Conservation (phyloP, 2,113 vertebrate species). For the Chamaea fasciata region DNA sequence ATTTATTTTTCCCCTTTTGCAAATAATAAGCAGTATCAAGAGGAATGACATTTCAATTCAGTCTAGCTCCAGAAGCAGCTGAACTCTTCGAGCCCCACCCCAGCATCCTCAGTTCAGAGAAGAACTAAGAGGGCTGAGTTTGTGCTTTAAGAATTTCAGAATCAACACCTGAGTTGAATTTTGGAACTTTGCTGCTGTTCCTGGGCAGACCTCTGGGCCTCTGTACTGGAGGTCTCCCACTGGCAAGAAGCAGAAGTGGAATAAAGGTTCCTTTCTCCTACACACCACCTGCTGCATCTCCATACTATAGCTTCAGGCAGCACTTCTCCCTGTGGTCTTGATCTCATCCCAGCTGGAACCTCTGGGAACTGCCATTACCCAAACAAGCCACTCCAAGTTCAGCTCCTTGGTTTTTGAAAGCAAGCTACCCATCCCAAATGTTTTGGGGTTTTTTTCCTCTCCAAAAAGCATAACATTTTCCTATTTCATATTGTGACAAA, state of each 20-base stretch:
- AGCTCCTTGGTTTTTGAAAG: not conserved
- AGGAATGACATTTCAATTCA: not conserved
- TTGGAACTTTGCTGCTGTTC: not conserved
- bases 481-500: not conserved
- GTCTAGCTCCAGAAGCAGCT: not conserved
- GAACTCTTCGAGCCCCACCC: not conserved
- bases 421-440: not conserved
- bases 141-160: not conserved
- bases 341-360: not conserved
- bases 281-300: not conserved
- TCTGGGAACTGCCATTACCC: not conserved
- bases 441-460: rapidly evolving
- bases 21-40: not conserved
- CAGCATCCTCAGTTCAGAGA: not conserved
- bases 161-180: not conserved
- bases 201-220: not conserved
- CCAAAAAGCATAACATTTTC: not conserved
- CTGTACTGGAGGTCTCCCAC: not conserved
- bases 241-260: not conserved
- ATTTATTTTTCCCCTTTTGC: not conserved
- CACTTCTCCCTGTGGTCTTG: not conserved
- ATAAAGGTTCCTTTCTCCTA: not conserved
- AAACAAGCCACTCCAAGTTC: not conserved
- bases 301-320: not conserved
- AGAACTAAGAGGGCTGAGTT: not conserved